These are phyloP conservation scores for Orientallactaga sibirica DNA, from an alignment of 2,797 vertebrate species.

Conservation along the genomic window DNA sequence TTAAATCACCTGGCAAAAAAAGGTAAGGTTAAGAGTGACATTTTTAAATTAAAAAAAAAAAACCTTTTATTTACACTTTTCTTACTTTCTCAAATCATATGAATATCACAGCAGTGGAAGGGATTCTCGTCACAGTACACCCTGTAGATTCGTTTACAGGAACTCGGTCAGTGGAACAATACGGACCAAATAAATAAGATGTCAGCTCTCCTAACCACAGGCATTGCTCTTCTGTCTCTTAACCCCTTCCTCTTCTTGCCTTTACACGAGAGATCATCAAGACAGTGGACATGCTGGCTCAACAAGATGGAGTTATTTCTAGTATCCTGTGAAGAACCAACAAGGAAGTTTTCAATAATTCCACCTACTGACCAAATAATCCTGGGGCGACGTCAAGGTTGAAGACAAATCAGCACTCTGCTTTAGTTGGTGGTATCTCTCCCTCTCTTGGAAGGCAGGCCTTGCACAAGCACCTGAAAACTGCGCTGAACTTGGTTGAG, in stretches of 20 bases:
- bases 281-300: background rate
- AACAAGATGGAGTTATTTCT: background rate
- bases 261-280: slow-evolving; percentile 68
- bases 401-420: slow-evolving; percentile 30
- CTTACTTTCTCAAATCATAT: slow-evolving; percentile 80
- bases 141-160: slow-evolving; percentile 81
- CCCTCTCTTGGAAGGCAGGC: background rate
- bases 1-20: slow-evolving; percentile 85
- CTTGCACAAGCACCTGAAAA: background rate
- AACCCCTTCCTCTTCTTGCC: slow-evolving; percentile 50
- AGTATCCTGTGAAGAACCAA: slow-evolving; percentile 6
- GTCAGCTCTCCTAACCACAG: slow-evolving; percentile 82
- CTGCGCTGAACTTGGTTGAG: background rate
- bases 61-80: slow-evolving; percentile 84
- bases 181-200: slow-evolving; percentile 83
- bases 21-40: slow-evolving; percentile 39
- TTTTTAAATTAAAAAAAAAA: slow-evolving; percentile 26
- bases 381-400: background rate
- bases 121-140: slow-evolving; percentile 80
- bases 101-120: slow-evolving; percentile 85
- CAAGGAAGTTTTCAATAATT: background rate
- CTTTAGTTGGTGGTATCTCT: background rate
- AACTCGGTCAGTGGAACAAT: slow-evolving; percentile 76
- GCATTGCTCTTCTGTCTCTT: slow-evolving; percentile 43
- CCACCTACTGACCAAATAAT: slow-evolving; percentile 58